A percentile compares a stretch with the other conserved stretches of the same genome.
These are phyloP conservation scores for Achroia grisella DNA, from an alignment of 1,140 invertebrate species.

Conservation along the genomic window DNA sequence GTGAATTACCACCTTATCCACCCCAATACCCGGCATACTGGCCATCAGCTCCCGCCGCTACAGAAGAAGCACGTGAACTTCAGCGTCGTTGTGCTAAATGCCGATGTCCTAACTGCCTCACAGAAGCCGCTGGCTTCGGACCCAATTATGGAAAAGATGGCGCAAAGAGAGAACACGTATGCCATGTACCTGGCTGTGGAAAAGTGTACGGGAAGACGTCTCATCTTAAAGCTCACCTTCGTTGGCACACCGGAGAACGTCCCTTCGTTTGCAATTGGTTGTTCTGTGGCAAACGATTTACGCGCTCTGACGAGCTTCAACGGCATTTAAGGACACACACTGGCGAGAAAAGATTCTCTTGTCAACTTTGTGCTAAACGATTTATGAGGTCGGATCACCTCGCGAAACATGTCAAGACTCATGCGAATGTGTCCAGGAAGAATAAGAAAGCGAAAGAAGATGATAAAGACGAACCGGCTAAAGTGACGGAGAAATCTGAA, in stretches of 20 bases:
- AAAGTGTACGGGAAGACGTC: conserved; percentile 99
- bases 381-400: conserved; percentile 91
- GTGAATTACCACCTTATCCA: conserved; percentile 48
- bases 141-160: conserved; percentile 76
- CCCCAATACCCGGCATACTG: conserved; percentile 51
- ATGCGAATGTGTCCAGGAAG: conserved; percentile 77
- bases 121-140: conserved; percentile 76
- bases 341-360: conserved; percentile 87
- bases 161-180: conserved; percentile 88
- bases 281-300: conserved; percentile 97
- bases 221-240: conserved; percentile 94
- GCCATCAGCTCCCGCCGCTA: conserved; percentile 35
- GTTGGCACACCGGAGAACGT: conserved; percentile 95
- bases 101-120: conserved; percentile 82
- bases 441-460: conserved; percentile 55
- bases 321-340: conserved; percentile 89
- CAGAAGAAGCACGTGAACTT: conserved; percentile 55
- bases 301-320: conserved; percentile 97
- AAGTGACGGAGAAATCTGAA: conserved; percentile 27
- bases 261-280: conserved; percentile 97
- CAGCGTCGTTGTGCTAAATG: conserved; percentile 77
- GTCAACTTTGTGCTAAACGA: conserved; percentile 82
- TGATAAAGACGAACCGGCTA: conserved; percentile 50
- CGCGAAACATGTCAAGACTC: conserved; percentile 91
- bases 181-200: conserved; percentile 98